Evolutionary conservation across 1,140 invertebrate genomes (phyloP).

Genomic region (Papilio glaucus): DNA sequence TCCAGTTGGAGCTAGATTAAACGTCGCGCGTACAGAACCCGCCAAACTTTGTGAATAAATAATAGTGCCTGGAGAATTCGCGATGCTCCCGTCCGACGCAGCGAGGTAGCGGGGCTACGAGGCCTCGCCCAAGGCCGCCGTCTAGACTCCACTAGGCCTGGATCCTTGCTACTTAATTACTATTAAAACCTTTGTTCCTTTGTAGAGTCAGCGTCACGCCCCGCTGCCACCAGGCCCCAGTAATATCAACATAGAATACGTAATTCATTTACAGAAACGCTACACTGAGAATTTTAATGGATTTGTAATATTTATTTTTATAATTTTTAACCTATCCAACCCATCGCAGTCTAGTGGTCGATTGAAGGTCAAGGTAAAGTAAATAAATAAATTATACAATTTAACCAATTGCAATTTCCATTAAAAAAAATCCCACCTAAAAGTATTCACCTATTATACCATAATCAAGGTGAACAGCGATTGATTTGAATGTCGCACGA

Average conservation of each 20-base stretch:
- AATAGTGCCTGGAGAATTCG: constrained; percentile 32
- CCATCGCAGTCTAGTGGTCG: too few species aligned
- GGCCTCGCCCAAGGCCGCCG: constrained; percentile 45
- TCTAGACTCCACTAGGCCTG: constrained; percentile 45
- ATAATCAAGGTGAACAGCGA: too few species aligned
- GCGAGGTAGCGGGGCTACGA: constrained; percentile 36
- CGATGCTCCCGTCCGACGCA: constrained; percentile 19
- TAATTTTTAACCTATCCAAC: neutral
- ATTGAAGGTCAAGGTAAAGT: too few species aligned
- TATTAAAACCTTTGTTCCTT: constrained; percentile 42
- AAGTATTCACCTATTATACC: too few species aligned
- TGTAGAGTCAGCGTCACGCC: constrained; percentile 6
- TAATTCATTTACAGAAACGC: neutral
- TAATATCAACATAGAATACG: constrained; percentile 2
- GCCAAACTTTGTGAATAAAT: constrained; percentile 40
- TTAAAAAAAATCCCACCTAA: too few species aligned
- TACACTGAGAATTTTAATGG: neutral
- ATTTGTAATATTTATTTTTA: neutral
- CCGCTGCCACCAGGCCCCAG: neutral
- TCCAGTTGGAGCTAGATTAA: constrained; percentile 18
- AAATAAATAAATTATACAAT: too few species aligned
- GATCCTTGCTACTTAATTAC: constrained; percentile 51
- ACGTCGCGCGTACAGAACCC: constrained; percentile 26
- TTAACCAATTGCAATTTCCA: too few species aligned
- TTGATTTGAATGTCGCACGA: too few species aligned